These are phyloP conservation scores for Saturnia pavonia DNA, from an alignment of 2,888 invertebrate species.

Conservation along the genomic window DNA sequence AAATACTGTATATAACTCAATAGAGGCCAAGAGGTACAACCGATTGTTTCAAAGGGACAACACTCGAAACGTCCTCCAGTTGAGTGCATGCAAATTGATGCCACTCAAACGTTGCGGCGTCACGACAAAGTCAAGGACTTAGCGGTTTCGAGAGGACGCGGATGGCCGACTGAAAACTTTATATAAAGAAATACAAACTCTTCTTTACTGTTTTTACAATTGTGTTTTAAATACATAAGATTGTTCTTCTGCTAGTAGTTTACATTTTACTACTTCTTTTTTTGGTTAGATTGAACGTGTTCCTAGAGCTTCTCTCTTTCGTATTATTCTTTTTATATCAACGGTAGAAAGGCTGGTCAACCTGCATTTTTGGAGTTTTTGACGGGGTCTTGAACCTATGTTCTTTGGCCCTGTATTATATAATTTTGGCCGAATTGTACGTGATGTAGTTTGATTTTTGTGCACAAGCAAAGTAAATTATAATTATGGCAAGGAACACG, in stretches of 20 bases:
- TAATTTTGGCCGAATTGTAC: no score
- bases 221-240: neutral
- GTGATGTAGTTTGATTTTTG: no score
- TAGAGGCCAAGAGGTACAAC: conserved; percentile 52
- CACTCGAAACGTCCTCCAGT: conserved; percentile 56
- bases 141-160: conserved; percentile 20
- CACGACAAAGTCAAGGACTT: conserved; percentile 52
- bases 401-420: no score
- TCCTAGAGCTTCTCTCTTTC: neutral
- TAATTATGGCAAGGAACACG: no score
- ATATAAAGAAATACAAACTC: conserved; percentile 6
- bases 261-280: neutral
- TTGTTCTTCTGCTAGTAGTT: neutral
- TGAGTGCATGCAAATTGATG: conserved; percentile 74
- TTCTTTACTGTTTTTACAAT: neutral
- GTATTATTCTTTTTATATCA: neutral
- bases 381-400: no score
- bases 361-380: no score
- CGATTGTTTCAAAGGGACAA: conserved; percentile 71
- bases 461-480: no score
- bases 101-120: conserved; percentile 56
- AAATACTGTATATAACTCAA: conserved; percentile 29
- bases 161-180: neutral
- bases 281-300: neutral
- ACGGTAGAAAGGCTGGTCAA: no score